Conservation (phyloP, 2,888 invertebrate genomes). For the Petrolisthes cinctipes region DNA sequence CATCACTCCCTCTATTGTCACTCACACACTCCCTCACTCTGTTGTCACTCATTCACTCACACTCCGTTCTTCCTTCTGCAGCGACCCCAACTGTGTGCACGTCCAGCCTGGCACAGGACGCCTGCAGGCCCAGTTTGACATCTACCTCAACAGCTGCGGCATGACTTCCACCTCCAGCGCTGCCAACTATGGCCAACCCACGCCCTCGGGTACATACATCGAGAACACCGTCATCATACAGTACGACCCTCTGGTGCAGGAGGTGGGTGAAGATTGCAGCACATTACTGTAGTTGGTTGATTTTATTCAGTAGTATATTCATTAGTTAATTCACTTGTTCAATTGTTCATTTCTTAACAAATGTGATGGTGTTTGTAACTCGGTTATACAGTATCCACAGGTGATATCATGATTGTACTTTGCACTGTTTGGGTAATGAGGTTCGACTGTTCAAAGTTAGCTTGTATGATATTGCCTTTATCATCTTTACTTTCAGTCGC, state of each 20-base stretch:
- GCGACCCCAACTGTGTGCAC: constrained; percentile 89
- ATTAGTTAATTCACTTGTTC: too few species aligned
- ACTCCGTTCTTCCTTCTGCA: constrained; percentile 19
- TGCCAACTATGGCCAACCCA: constrained; percentile 83
- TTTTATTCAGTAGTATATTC: too few species aligned
- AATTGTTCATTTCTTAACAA: too few species aligned
- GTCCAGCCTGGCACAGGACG: constrained; percentile 91
- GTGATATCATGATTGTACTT: too few species aligned
- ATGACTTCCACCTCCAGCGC: constrained; percentile 87
- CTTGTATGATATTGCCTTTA: too few species aligned
- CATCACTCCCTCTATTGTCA: not conserved
- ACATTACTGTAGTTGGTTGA: too few species aligned
- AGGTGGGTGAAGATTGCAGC: constrained; percentile 52
- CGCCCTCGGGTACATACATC: constrained; percentile 92
- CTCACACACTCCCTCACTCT: not conserved
- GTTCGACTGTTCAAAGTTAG: too few species aligned
- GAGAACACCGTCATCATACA: constrained; percentile 92
- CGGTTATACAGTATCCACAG: too few species aligned
- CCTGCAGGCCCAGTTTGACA: constrained; percentile 91
- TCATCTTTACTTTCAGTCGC: too few species aligned
- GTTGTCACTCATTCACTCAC: not conserved
- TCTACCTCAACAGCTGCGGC: constrained; percentile 91
- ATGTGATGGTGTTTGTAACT: too few species aligned
- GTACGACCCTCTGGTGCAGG: constrained; percentile 87
- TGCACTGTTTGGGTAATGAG: too few species aligned